Conservation (phyloP, 1,140 invertebrate species). For the Nomia melanderi region DNA sequence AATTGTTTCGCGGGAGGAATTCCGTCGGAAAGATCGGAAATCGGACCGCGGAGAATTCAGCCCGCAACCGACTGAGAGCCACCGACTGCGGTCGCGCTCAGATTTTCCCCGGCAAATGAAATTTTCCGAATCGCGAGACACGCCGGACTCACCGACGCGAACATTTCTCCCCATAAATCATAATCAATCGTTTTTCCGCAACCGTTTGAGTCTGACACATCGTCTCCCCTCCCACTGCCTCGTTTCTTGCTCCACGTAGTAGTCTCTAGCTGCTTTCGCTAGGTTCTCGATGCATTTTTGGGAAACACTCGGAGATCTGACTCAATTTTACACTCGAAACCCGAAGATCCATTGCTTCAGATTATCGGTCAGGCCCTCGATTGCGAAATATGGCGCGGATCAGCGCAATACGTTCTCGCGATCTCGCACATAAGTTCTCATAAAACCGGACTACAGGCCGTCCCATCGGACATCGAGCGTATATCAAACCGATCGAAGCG, state of each 20-base stretch:
- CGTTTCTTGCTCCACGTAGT: slow-evolving; percentile 12
- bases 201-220: slow-evolving; percentile 54
- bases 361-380: slow-evolving; percentile 10
- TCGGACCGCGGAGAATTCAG: slow-evolving; percentile 4
- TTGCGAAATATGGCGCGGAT: slow-evolving; percentile 61
- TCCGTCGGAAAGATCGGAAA: slow-evolving; percentile 38
- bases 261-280: not conserved
- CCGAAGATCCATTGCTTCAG: slow-evolving; percentile 19
- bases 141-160: slow-evolving; percentile 50
- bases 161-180: slow-evolving; percentile 67
- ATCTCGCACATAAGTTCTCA: slow-evolving; percentile 63
- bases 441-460: slow-evolving; percentile 34
- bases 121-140: slow-evolving; percentile 71
- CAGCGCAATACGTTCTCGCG: slow-evolving; percentile 49
- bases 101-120: slow-evolving; percentile 57
- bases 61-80: too few species aligned
- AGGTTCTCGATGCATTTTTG: not conserved
- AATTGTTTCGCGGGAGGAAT: slow-evolving; percentile 25
- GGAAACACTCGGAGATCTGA: not conserved
- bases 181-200: slow-evolving; percentile 66
- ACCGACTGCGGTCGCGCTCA: slow-evolving; percentile 11
- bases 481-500: too few species aligned
- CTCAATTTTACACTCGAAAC: not conserved
- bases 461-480: not conserved
- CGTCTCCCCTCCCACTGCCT: slow-evolving; percentile 29